Percentiles rank a stretch among this genome's conserved stretches.
phyloP scores from a whole-genome alignment of 2,888 invertebrate genomes.

The Cephus nigrinus region DNA sequence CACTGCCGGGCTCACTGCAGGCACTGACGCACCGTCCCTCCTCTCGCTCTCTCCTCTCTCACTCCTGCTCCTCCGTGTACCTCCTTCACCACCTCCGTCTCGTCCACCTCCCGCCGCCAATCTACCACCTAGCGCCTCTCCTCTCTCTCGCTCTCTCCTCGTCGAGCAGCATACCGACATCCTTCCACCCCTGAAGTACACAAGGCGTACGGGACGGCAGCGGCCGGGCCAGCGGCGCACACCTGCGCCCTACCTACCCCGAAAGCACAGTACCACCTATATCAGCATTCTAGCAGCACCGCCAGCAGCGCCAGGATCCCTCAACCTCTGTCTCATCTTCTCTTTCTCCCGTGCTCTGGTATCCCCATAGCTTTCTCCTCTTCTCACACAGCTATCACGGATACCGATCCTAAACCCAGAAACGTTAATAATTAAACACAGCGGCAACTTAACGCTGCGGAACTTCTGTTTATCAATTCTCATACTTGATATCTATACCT shows the following conservation, averaged over 20 bases:
- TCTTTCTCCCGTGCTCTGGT: no score
- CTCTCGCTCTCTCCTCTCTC: slow-evolving; percentile 32
- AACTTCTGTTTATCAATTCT: no score
- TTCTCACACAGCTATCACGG: no score
- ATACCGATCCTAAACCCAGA: slow-evolving; percentile 10
- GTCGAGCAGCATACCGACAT: slow-evolving; percentile 29
- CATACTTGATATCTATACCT: no score
- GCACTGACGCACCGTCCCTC: slow-evolving; percentile 60
- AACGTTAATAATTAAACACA: neutral
- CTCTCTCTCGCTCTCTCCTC: slow-evolving; percentile 25
- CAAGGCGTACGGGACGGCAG: slow-evolving; percentile 44
- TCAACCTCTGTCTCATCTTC: neutral
- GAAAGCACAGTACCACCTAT: slow-evolving; percentile 14
- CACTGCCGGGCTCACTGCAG: slow-evolving; percentile 65
- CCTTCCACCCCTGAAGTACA: slow-evolving; percentile 43
- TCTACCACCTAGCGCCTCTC: slow-evolving; percentile 17
- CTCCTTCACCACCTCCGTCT: slow-evolving; percentile 31
- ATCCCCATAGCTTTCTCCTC: no score
- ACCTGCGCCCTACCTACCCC: slow-evolving; percentile 27
- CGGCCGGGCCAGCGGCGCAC: slow-evolving; percentile 52
- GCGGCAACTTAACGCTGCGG: no score
- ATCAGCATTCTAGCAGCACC: neutral
- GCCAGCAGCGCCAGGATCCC: neutral
- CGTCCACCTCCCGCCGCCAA: slow-evolving; percentile 26
- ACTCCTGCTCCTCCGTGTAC: slow-evolving; percentile 30